A percentile compares a stretch with the other conserved stretches of the same genome.
phyloP scores from a whole-genome alignment of 35 echinoderm and acorn worm genomes.

The Lytechinus pictus region DNA sequence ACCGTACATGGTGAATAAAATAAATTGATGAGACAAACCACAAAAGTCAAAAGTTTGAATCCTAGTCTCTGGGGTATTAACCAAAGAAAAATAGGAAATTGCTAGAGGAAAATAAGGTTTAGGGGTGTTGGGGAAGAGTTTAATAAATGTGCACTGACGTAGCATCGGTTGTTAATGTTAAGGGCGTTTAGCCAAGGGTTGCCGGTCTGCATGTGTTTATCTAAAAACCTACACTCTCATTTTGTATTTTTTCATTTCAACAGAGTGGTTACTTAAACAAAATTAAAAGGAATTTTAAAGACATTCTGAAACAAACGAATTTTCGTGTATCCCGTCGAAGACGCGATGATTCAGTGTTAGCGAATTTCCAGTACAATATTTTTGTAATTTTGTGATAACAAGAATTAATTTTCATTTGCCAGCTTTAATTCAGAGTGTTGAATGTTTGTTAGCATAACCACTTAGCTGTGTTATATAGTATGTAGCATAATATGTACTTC shows the following conservation, averaged over 20 bases:
- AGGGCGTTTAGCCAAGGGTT: neutral
- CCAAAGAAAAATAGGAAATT: neutral
- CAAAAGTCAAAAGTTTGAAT: too few species aligned
- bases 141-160: neutral
- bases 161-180: neutral
- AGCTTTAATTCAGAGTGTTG: neutral
- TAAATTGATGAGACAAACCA: too few species aligned
- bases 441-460: neutral
- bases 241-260: too few species aligned
- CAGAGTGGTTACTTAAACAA: too few species aligned
- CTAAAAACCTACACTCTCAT: neutral
- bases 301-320: neutral
- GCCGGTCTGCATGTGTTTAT: neutral
- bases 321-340: neutral
- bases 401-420: neutral
- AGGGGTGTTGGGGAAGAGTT: neutral
- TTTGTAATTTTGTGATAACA: neutral
- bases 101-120: neutral
- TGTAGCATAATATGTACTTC: neutral
- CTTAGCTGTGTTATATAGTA: neutral
- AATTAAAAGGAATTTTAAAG: neutral
- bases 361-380: too few species aligned
- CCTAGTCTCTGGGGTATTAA: too few species aligned
- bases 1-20: too few species aligned
- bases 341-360: neutral